These are phyloP conservation scores for Cassiopea andromeda DNA, from an alignment of 30 jellyfish, hydroid and myxozoan genomes.

Conservation along the genomic window DNA sequence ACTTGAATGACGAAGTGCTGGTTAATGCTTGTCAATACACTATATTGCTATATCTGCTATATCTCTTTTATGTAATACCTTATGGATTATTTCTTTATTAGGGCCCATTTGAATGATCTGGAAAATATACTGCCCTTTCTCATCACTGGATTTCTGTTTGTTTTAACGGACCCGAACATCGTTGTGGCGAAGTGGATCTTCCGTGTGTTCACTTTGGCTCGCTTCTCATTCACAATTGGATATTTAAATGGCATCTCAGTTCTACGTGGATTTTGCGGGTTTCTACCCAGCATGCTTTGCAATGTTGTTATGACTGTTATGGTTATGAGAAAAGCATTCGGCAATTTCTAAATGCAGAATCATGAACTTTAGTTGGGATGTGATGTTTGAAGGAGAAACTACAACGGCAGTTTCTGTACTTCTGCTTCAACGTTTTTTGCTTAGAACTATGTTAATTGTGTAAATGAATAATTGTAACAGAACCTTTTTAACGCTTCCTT, in stretches of 20 bases:
- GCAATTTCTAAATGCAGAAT: not conserved
- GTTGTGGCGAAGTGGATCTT: constrained; percentile 56
- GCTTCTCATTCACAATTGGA: constrained; percentile 49
- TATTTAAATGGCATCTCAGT: constrained; percentile 39
- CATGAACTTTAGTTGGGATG: no score
- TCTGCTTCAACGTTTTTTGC: no score
- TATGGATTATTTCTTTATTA: not conserved
- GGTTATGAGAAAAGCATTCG: not conserved
- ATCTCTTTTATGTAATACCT: no score
- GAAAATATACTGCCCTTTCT: constrained; percentile 78
- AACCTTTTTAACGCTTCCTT: no score
- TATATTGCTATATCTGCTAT: no score
- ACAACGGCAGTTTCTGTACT: no score
- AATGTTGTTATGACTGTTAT: constrained; percentile 20
- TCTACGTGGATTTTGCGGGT: constrained; percentile 20
- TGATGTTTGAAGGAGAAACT: no score
- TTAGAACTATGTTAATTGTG: no score
- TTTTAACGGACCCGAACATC: constrained; percentile 59
- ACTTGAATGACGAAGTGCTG: no score
- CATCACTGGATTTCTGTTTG: constrained; percentile 65
- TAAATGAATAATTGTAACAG: no score
- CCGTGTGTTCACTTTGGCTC: constrained; percentile 73
- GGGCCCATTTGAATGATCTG: constrained; percentile 78
- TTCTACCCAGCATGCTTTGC: constrained; percentile 8
- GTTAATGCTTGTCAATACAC: no score